These are phyloP conservation scores for Neocrepidodera transversa DNA, from an alignment of 2,888 invertebrate species.

Conservation along the genomic window DNA sequence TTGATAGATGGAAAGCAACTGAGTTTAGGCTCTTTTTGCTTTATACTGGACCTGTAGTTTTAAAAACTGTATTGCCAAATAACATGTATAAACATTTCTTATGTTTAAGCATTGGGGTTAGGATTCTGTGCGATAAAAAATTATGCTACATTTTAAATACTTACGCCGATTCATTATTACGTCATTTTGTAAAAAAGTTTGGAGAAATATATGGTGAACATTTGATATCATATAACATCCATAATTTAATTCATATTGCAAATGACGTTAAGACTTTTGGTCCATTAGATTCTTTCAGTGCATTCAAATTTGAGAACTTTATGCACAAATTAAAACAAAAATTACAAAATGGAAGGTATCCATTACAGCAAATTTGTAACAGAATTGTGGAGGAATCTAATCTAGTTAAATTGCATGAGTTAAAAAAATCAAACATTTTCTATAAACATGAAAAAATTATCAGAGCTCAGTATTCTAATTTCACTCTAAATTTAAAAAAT, in stretches of 20 bases:
- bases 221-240: slow-evolving; percentile 38
- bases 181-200: slow-evolving; percentile 37
- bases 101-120: slow-evolving; percentile 34
- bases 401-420: too few species aligned
- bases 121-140: slow-evolving; percentile 29
- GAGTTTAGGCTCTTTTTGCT: slow-evolving; percentile 42
- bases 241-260: slow-evolving; percentile 40
- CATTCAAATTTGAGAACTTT: slow-evolving; percentile 39
- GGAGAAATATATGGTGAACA: slow-evolving; percentile 37
- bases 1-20: slow-evolving; percentile 42
- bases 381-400: too few species aligned
- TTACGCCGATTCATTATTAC: slow-evolving; percentile 37
- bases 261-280: slow-evolving; percentile 31
- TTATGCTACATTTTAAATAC: slow-evolving; percentile 18
- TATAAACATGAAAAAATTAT: too few species aligned
- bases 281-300: slow-evolving; percentile 37
- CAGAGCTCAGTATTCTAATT: too few species aligned
- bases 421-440: too few species aligned
- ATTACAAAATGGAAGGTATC: background rate
- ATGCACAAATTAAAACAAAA: slow-evolving; percentile 28
- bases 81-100: slow-evolving; percentile 38
- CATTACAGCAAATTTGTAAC: too few species aligned
- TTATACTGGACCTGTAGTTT: slow-evolving; percentile 41
- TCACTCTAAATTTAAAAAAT: too few species aligned
- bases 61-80: slow-evolving; percentile 31